Conservation (phyloP, 2,113 vertebrate genomes). For the Alaudala cheleensis region DNA sequence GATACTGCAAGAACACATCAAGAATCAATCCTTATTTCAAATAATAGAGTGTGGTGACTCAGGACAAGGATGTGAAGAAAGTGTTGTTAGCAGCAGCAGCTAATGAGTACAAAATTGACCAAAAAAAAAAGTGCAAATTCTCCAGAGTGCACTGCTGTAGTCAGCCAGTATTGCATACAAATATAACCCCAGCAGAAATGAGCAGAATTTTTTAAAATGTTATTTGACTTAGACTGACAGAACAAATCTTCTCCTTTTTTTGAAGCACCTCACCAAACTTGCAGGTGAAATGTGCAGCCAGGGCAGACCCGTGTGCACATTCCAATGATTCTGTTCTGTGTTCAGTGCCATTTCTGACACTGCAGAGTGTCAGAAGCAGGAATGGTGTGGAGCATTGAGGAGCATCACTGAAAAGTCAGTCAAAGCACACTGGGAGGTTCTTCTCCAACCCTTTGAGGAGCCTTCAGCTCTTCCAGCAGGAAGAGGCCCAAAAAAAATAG, state of each 20-base stretch:
- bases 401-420: not conserved
- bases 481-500: not conserved
- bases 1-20: not conserved
- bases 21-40: not conserved
- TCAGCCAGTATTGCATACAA: not conserved
- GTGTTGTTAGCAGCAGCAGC: not conserved
- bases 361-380: not conserved
- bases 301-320: not conserved
- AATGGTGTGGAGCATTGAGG: not conserved
- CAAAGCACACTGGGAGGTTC: not conserved
- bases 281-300: not conserved
- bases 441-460: not conserved
- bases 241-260: not conserved
- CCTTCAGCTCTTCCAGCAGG: not conserved
- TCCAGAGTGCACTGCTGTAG: not conserved
- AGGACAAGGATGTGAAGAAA: not conserved
- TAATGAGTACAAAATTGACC: not conserved
- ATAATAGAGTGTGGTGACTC: not conserved
- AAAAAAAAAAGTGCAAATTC: not conserved
- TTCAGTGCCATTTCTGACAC: not conserved
- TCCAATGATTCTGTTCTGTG: not conserved
- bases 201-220: accelerated
- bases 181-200: not conserved
- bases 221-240: not conserved
- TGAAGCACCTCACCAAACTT: not conserved